Evolutionary conservation across 1,140 invertebrate genomes (phyloP).

Genomic region (Trissolcus basalis): DNA sequence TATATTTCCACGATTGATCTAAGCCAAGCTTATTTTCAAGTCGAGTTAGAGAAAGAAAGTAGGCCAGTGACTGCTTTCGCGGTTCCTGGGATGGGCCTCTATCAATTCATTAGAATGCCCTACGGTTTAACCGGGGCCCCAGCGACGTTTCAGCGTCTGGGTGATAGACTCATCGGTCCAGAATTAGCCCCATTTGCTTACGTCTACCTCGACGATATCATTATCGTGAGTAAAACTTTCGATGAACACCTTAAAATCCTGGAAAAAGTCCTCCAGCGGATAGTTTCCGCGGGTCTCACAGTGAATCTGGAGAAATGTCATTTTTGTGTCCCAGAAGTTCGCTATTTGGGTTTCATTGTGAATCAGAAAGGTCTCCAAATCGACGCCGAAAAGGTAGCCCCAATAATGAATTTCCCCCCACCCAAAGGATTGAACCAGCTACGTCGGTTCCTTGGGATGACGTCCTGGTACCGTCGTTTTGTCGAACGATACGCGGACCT

Average conservation of each 20-base stretch:
- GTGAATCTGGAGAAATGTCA: constrained; percentile 65
- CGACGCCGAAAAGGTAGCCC: constrained; percentile 61
- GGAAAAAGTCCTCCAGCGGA: constrained; percentile 4
- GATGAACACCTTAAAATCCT: constrained; percentile 61
- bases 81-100: no score
- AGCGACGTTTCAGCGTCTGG: neutral
- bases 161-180: constrained; percentile 66
- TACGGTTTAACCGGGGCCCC: no score
- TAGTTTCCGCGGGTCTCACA: constrained; percentile 30
- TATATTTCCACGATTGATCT: no score
- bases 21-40: no score
- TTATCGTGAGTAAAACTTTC: constrained; percentile 64
- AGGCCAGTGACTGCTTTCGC: no score
- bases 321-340: constrained; percentile 59
- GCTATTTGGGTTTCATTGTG: constrained; percentile 44
- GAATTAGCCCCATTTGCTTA: constrained; percentile 60
- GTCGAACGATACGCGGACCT: constrained; percentile 61
- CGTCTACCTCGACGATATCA: constrained; percentile 66
- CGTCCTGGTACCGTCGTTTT: constrained; percentile 67
- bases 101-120: no score
- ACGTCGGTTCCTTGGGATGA: constrained; percentile 65
- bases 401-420: constrained; percentile 64
- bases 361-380: constrained; percentile 52
- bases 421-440: constrained; percentile 58
- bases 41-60: no score